These are phyloP conservation scores for Motacilla alba DNA, from an alignment of 2,113 vertebrate genomes.

Conservation along the genomic window DNA sequence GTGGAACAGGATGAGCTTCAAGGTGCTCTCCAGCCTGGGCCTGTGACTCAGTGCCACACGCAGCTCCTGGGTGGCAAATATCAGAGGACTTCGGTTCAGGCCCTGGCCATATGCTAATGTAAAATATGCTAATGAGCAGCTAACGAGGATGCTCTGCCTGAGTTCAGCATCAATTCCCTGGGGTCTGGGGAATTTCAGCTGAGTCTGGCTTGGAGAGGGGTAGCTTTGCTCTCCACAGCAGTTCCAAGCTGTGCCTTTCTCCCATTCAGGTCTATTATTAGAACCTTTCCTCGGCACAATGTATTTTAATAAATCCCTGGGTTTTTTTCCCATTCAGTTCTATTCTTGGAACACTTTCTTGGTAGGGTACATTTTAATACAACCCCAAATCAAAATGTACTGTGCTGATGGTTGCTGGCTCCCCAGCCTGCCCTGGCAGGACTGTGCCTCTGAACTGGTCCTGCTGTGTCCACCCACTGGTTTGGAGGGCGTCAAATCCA, in stretches of 20 bases:
- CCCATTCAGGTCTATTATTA: neutral
- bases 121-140: neutral
- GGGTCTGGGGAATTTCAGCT: neutral
- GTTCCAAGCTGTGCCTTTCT: neutral
- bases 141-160: neutral
- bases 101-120: neutral
- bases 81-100: fast-evolving
- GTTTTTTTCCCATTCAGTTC: neutral
- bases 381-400: fast-evolving
- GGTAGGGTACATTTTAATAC: neutral
- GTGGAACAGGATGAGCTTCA: neutral
- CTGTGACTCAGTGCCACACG: neutral
- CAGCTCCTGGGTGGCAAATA: neutral
- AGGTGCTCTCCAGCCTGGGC: neutral
- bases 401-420: neutral
- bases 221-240: neutral
- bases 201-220: neutral
- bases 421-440: neutral
- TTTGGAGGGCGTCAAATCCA: neutral
- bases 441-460: neutral
- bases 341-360: neutral
- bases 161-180: neutral
- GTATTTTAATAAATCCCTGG: neutral
- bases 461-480: neutral
- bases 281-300: neutral